Conservation (phyloP, 2,888 invertebrate genomes). For the Cephonodes hylas region DNA sequence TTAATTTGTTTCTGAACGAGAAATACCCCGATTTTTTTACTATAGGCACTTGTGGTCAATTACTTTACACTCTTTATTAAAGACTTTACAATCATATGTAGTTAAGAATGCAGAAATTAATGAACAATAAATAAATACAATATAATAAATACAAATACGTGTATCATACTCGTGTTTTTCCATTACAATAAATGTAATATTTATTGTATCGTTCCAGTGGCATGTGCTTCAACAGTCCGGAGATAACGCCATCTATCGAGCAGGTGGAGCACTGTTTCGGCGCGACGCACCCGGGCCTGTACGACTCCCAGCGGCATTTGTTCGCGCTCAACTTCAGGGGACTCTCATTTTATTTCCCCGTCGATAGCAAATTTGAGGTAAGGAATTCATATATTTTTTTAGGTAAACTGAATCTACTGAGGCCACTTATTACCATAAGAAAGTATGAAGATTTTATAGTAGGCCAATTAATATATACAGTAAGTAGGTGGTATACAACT, state of each 20-base stretch:
- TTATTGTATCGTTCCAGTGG: conserved; percentile 77
- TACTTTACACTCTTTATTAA: no score
- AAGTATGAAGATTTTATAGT: no score
- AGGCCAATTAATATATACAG: no score
- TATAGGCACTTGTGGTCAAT: no score
- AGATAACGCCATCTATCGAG: conserved; percentile 97
- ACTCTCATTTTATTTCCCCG: conserved; percentile 97
- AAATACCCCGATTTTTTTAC: no score
- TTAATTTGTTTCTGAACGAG: no score
- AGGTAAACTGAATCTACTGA: background rate
- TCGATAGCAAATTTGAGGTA: conserved; percentile 92
- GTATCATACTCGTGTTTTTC: no score
- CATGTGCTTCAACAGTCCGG: conserved; percentile 93
- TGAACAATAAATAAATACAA: no score
- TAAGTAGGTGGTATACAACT: no score
- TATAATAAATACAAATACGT: no score
- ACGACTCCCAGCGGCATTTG: conserved; percentile 96
- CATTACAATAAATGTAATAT: background rate
- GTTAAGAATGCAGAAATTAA: no score
- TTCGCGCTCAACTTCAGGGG: conserved; percentile 98
- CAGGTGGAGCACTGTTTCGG: conserved; percentile 99
- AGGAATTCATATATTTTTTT: conserved; percentile 20
- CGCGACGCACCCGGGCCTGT: conserved; percentile 98
- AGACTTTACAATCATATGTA: no score
- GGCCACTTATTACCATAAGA: background rate